phyloP scores from a whole-genome alignment of 1,140 invertebrate genomes.

The Sycobia sp. region DNA sequence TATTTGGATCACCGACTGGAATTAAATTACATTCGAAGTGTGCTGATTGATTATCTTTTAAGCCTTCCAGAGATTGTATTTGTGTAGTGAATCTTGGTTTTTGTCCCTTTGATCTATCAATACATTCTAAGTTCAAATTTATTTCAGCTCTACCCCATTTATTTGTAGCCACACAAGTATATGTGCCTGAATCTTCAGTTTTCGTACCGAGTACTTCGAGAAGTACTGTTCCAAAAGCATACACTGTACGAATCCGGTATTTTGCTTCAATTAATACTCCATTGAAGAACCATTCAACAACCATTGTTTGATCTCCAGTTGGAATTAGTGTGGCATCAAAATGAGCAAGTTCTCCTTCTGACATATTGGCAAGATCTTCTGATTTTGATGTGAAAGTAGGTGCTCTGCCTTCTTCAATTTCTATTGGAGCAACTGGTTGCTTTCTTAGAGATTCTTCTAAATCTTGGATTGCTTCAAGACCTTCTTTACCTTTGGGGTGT shows the following conservation, averaged over 20 bases:
- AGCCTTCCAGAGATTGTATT: constrained; percentile 80
- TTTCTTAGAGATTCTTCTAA: constrained; percentile 83
- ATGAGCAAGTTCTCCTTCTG: constrained; percentile 89
- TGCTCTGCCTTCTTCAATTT: constrained; percentile 78
- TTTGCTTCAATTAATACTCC: constrained; percentile 86
- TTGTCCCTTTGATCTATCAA: constrained; percentile 82
- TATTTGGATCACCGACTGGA: constrained; percentile 90
- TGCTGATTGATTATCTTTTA: constrained; percentile 89
- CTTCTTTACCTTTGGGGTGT: constrained; percentile 91
- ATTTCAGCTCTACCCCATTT: constrained; percentile 88
- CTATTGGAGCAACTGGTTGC: constrained; percentile 70
- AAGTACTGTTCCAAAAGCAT: constrained; percentile 95
- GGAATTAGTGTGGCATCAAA: constrained; percentile 93
- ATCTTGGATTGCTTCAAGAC: constrained; percentile 87
- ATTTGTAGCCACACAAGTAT: constrained; percentile 86
- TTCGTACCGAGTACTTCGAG: constrained; percentile 90
- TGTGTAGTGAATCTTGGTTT: constrained; percentile 88
- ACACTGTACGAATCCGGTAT: constrained; percentile 86
- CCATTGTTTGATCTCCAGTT: constrained; percentile 93
- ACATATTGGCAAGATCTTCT: constrained; percentile 78
- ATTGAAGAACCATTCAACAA: constrained; percentile 98
- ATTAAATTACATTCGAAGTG: constrained; percentile 92
- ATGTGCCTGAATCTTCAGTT: constrained; percentile 84
- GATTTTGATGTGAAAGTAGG: constrained; percentile 89
- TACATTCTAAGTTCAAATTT: constrained; percentile 79